Percentiles rank a stretch among this genome's conserved stretches.
These are phyloP conservation scores for Phymorhynchus buccinoides DNA, from an alignment of 1,140 invertebrate species.

Conservation along the genomic window DNA sequence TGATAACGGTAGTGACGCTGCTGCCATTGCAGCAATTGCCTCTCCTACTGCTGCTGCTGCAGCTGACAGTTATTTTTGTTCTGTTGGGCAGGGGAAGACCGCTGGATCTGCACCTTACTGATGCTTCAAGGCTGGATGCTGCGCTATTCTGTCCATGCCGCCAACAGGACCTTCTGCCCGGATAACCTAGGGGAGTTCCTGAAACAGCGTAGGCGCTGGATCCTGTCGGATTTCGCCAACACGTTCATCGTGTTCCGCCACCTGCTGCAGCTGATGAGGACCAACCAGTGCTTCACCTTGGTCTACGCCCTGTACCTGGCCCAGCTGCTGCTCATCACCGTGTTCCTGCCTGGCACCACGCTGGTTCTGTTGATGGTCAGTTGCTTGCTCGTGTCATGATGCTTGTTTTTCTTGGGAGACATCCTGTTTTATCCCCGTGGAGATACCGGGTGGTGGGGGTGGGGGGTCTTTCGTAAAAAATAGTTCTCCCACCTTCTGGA, in stretches of 20 bases:
- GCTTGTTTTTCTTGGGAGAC: too few relatives aligned
- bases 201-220: constrained; percentile 75
- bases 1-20: too few relatives aligned
- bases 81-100: constrained; percentile 52
- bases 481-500: too few relatives aligned
- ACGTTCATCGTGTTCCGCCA: constrained; percentile 78
- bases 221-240: constrained; percentile 79
- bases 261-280: constrained; percentile 74
- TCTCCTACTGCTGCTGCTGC: too few relatives aligned
- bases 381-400: too few relatives aligned
- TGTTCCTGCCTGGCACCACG: constrained; percentile 55
- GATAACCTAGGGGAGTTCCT: constrained; percentile 55
- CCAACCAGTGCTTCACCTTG: constrained; percentile 78
- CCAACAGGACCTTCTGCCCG: constrained; percentile 60
- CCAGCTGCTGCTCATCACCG: constrained; percentile 54
- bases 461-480: too few relatives aligned
- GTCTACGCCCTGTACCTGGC: constrained; percentile 73
- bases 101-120: constrained; percentile 64
- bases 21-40: too few relatives aligned
- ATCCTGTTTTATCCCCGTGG: too few relatives aligned
- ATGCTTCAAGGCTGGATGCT: constrained; percentile 60
- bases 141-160: constrained; percentile 45
- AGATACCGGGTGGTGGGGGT: too few relatives aligned
- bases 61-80: neutral
- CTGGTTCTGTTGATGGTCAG: constrained; percentile 50